Conservation (phyloP, 2,113 vertebrate species). For the Seriola rivoliana region DNA sequence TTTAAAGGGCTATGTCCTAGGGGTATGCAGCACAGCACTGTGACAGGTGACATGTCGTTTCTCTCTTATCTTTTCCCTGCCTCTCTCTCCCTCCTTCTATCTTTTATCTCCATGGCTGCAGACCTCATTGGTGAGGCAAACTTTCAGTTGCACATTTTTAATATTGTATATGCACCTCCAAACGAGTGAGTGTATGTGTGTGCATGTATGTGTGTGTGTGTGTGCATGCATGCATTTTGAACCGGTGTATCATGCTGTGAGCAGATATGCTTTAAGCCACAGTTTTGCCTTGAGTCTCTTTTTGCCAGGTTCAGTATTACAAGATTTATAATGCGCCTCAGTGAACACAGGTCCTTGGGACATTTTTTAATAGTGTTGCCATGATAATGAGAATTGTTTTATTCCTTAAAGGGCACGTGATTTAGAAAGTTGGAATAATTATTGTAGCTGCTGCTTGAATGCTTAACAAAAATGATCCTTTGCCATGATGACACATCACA, state of each 20-base stretch:
- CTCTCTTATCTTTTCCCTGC: slow-evolving; percentile 34
- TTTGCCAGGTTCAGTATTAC: slow-evolving; percentile 37
- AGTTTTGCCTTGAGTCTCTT: slow-evolving; percentile 38
- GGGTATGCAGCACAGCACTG: slow-evolving; percentile 51
- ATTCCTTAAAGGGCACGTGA: slow-evolving; percentile 27
- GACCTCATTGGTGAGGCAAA: slow-evolving; percentile 32
- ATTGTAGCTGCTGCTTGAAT: background rate
- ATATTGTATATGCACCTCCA: background rate
- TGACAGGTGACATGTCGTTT: slow-evolving; percentile 70
- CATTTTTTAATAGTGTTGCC: slow-evolving; percentile 34
- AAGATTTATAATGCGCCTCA: slow-evolving; percentile 44
- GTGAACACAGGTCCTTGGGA: slow-evolving; percentile 42
- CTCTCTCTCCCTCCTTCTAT: slow-evolving; percentile 13
- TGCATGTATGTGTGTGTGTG: slow-evolving; percentile 5
- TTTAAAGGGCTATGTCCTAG: slow-evolving; percentile 66
- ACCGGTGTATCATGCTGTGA: slow-evolving; percentile 37
- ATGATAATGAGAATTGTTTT: slow-evolving; percentile 41
- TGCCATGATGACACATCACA: background rate
- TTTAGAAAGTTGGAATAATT: background rate
- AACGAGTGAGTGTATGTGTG: background rate
- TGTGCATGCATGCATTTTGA: slow-evolving; percentile 30
- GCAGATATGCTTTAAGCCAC: slow-evolving; percentile 35
- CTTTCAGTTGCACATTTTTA: slow-evolving; percentile 27
- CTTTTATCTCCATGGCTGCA: slow-evolving; percentile 50
- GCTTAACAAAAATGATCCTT: slow-evolving; percentile 22